Percentiles rank a stretch among this genome's conserved stretches.
Evolutionary conservation across 2,113 vertebrate genomes (phyloP).

Genomic region (Elaphurus davidianus): DNA sequence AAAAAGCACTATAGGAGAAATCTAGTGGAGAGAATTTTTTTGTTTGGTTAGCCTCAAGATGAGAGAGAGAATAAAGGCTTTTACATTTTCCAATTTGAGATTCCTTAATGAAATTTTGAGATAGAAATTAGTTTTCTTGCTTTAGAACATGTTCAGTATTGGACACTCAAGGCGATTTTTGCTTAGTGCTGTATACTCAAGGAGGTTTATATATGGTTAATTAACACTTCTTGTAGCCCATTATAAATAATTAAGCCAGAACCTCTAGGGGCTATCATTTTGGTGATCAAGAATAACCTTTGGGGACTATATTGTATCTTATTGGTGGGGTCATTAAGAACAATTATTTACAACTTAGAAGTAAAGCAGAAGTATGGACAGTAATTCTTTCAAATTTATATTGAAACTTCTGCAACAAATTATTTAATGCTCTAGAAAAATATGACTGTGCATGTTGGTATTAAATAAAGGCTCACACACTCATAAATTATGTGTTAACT

Average conservation of each 20-base stretch:
- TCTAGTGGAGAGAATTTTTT: background rate
- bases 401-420: background rate
- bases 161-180: background rate
- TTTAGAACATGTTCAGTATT: background rate
- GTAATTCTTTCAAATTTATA: background rate
- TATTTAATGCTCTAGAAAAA: background rate
- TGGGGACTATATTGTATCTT: background rate
- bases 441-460: background rate
- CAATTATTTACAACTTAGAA: background rate
- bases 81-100: background rate
- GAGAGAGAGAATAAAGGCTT: background rate
- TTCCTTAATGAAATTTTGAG: background rate
- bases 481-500: background rate
- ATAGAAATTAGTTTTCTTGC: background rate
- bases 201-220: background rate
- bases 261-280: background rate
- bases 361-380: background rate
- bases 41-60: background rate
- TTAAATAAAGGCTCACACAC: background rate
- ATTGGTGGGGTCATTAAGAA: background rate
- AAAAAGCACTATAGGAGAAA: background rate
- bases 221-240: background rate
- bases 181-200: background rate
- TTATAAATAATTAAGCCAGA: background rate
- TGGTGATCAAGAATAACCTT: background rate